phyloP scores from a whole-genome alignment of 2,888 invertebrate genomes.

The Campoplex nolae region DNA sequence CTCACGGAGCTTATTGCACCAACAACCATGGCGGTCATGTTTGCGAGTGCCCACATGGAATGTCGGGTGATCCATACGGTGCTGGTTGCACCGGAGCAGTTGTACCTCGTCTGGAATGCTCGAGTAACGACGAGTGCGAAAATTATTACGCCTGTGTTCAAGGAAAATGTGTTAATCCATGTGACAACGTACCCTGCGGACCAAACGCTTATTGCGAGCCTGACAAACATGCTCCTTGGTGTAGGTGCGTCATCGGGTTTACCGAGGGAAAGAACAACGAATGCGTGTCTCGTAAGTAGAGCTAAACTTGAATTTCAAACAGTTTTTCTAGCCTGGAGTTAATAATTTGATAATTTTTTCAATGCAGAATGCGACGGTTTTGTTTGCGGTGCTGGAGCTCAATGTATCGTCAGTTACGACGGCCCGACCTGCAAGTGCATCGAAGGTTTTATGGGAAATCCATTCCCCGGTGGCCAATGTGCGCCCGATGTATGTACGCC shows the following conservation, averaged over 20 bases:
- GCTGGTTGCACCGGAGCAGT: constrained; percentile 89
- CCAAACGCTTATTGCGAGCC: constrained; percentile 94
- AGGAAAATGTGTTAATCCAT: constrained; percentile 93
- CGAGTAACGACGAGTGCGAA: constrained; percentile 91
- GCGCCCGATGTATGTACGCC: constrained; percentile 93
- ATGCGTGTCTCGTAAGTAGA: constrained; percentile 91
- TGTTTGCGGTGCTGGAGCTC: constrained; percentile 92
- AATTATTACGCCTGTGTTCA: constrained; percentile 92
- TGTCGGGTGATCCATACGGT: constrained; percentile 94
- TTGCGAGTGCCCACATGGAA: constrained; percentile 93
- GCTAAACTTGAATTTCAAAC: background rate
- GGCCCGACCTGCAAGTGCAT: constrained; percentile 96
- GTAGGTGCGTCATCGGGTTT: constrained; percentile 93
- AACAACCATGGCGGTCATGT: constrained; percentile 94
- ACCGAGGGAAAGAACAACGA: constrained; percentile 92
- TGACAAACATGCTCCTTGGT: constrained; percentile 95
- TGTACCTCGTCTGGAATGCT: constrained; percentile 88
- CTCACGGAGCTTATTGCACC: constrained; percentile 94
- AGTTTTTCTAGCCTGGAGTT: background rate
- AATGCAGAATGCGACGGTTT: constrained; percentile 90
- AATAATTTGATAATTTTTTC: background rate
- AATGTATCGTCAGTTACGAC: constrained; percentile 93
- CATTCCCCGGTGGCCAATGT: constrained; percentile 96
- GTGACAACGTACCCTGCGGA: constrained; percentile 91
- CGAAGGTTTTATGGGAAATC: constrained; percentile 94